Evolutionary conservation across 92 coral and sea anemone genomes (phyloP), one percentile per base, ranked within the genome.

Genomic region (Epizoanthus rinbou): DNA sequence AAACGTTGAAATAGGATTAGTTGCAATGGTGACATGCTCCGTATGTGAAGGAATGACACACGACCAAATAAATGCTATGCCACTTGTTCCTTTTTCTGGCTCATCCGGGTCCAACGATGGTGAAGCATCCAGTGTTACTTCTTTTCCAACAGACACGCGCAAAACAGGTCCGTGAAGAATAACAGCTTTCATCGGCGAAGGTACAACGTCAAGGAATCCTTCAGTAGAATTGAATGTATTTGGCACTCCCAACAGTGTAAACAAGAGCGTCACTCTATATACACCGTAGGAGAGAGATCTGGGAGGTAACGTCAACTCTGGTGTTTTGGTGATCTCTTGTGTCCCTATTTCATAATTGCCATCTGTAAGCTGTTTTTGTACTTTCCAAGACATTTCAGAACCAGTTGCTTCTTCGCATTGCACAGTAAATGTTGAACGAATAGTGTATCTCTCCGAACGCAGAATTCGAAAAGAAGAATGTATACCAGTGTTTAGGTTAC

Each of bases 231-330:
- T 62, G 14, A 43, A 78, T 39, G 82, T 78, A 5, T 62, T 8
- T 4, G 71, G 82, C 22, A 78, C 82, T n/a, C 82, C 82, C n/a
- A 78, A 52, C n/a, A 78, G 28, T 78, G 65, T 39, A 78, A 41
- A 78, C 33, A 28, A 8, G 39, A 69, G 64, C 1, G 57, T 78
- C n/a, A 78, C 37, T 14, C 6, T 78, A 23, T 60, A 62, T 13
- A 11, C 19, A 1, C 82, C 82, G 15, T 19, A 21, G 3, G 70
- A 43, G 43, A 78, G 82, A 7, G 82, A 78, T 7, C 43, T n/a
- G 23, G 82, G 21, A 22, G 62, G 39, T 6, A 78, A 11, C 13
- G 45, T 6, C 2, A 78, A 7, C 64, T 78, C 82, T 62, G 82
- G 39, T 22, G 47, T 21, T 41, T 37, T 58, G 25, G 82, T 78